A percentile compares a stretch with the other conserved stretches of the same genome.
Evolutionary conservation across 2,797 vertebrate species (phyloP).

Genomic region (Karalla daura): DNA sequence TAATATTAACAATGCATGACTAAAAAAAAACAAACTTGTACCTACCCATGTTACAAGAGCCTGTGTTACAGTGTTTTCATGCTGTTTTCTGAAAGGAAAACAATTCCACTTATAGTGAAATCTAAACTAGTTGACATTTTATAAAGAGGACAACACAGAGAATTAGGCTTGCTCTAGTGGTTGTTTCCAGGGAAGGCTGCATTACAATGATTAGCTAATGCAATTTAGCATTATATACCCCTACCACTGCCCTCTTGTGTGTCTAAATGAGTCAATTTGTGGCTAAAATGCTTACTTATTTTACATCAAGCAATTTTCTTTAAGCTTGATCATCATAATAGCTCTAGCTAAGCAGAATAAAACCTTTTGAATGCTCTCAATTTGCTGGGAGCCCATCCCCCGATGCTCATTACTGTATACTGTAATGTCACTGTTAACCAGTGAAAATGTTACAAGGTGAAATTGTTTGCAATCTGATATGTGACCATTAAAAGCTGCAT

Average conservation of each 20-base stretch:
- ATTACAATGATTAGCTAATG: conserved; percentile 68
- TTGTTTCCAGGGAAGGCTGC: conserved; percentile 48
- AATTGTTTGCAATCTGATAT: conserved; percentile 40
- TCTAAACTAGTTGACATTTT: conserved; percentile 32
- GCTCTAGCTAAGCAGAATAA: conserved; percentile 16
- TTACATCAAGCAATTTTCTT: conserved; percentile 37
- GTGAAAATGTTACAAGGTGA: conserved; percentile 54
- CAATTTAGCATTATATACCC: conserved; percentile 65
- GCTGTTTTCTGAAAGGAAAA: conserved; percentile 24
- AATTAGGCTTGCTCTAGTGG: conserved; percentile 34
- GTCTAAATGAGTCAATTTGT: conserved; percentile 57
- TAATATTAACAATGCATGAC: too few relatives aligned
- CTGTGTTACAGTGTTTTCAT: conserved; percentile 12
- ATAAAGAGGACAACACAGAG: conserved; percentile 40
- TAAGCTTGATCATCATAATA: conserved; percentile 18
- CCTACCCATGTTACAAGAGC: neutral
- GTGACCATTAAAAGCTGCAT: conserved; percentile 48
- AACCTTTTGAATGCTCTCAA: conserved; percentile 12
- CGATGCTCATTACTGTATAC: conserved; percentile 40
- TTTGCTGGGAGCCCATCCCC: conserved; percentile 23
- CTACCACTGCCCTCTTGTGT: conserved; percentile 46
- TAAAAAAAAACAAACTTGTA: neutral
- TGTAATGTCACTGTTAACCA: conserved; percentile 46
- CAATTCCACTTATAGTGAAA: conserved; percentile 32
- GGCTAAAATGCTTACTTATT: conserved; percentile 55